A percentile compares a stretch with the other conserved stretches of the same genome.
Evolutionary conservation across 2,797 vertebrate species (phyloP).

Genomic region (Rhabdophis nuchalis): DNA sequence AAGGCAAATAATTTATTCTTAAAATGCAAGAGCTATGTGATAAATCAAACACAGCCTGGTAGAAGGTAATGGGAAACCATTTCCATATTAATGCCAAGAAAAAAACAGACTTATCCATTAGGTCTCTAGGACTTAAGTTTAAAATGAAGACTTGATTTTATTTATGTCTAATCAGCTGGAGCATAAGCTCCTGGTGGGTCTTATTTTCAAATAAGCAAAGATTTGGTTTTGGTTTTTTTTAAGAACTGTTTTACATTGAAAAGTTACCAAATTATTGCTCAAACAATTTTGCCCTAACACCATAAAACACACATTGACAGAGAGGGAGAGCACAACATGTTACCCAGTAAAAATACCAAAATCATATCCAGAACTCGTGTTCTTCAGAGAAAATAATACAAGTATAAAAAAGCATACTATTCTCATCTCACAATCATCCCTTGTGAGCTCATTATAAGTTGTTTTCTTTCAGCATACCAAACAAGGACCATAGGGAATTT

Average conservation of each 20-base stretch:
- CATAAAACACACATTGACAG: neutral
- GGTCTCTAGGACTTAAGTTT: neutral
- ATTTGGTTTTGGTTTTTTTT: neutral
- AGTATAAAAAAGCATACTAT: neutral
- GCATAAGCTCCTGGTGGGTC: neutral
- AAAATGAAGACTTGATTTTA: neutral
- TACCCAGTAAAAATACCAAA: neutral
- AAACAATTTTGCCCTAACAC: neutral
- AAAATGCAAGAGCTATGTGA: neutral
- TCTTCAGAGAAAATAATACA: neutral
- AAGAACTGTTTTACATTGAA: neutral
- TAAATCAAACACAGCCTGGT: neutral
- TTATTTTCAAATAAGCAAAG: neutral
- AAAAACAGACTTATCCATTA: neutral
- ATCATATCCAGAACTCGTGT: neutral
- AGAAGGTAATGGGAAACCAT: neutral
- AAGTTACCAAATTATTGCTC: neutral
- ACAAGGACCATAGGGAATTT: neutral
- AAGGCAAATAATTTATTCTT: neutral
- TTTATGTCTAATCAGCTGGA: neutral
- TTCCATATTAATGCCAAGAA: neutral
- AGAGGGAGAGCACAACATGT: neutral
- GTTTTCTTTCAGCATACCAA: conserved; percentile 6
- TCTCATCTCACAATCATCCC: conserved; percentile 24
- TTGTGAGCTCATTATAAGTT: conserved; percentile 40